Conservation (phyloP, 2,113 vertebrate genomes). For the Donacobius atricapilla region DNA sequence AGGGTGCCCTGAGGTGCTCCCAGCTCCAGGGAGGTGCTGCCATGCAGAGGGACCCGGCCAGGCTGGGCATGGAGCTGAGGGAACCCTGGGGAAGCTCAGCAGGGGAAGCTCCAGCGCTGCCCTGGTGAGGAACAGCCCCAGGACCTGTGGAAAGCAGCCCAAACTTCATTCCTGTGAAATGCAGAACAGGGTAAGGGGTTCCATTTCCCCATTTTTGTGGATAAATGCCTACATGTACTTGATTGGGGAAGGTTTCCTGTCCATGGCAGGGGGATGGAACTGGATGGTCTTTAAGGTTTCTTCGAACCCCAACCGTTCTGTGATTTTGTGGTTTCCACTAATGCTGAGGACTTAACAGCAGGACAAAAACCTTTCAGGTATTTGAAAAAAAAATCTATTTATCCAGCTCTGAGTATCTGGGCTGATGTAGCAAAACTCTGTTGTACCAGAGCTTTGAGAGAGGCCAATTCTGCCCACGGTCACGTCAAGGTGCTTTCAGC, state of each 20-base stretch:
- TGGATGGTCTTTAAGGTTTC: background rate
- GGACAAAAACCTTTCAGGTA: background rate
- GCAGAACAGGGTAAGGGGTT: background rate
- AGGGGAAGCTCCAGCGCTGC: background rate
- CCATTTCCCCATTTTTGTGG: background rate
- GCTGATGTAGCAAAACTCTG: too few relatives aligned
- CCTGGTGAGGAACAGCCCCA: background rate
- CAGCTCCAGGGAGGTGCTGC: background rate
- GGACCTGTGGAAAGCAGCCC: background rate
- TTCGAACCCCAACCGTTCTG: background rate
- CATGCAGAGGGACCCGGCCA: background rate
- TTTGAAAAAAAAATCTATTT: background rate
- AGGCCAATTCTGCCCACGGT: rapidly evolving
- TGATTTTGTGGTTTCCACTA: background rate
- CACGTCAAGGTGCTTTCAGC: rapidly evolving
- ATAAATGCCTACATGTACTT: background rate
- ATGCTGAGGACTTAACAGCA: background rate
- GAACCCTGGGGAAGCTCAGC: background rate
- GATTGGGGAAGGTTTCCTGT: background rate
- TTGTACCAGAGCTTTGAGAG: background rate
- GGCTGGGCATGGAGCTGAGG: background rate
- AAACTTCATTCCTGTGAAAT: background rate
- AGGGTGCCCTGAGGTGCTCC: background rate
- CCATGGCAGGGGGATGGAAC: background rate
- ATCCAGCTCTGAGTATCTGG: background rate